Percentiles rank a stretch among this genome's conserved stretches.
phyloP scores from a whole-genome alignment of 1,140 invertebrate species.

The Megalopta genalis region DNA sequence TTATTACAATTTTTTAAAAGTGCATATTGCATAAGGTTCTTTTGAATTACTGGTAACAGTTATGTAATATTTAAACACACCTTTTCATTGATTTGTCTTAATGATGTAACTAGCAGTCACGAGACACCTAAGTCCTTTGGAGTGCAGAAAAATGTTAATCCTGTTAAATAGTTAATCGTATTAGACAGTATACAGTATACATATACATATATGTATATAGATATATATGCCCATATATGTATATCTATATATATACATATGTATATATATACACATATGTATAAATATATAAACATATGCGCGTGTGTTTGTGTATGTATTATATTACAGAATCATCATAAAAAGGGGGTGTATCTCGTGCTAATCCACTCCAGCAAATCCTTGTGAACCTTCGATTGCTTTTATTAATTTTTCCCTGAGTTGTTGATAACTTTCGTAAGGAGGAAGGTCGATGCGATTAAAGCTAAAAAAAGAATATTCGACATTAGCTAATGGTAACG shows the following conservation, averaged over 20 bases:
- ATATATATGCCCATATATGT: conserved; percentile 67
- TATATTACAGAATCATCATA: conserved; percentile 81
- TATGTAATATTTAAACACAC: conserved; percentile 56
- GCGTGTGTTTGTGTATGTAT: conserved; percentile 72
- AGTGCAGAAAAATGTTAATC: conserved; percentile 56
- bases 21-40: conserved; percentile 43
- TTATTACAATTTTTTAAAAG: conserved; percentile 44
- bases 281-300: conserved; percentile 69
- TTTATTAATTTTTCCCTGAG: conserved; percentile 96
- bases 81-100: conserved; percentile 51
- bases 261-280: conserved; percentile 66
- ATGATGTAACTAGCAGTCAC: conserved; percentile 51
- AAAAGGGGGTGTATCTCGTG: conserved; percentile 80
- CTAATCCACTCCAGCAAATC: conserved; percentile 99
- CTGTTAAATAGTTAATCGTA: conserved; percentile 62
- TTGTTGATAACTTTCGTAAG: conserved; percentile 97
- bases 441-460: conserved; percentile 97
- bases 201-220: conserved; percentile 70
- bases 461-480: conserved; percentile 85
- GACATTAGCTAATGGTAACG: no score
- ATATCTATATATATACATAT: conserved; percentile 78
- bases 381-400: conserved; percentile 98
- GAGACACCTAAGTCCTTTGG: conserved; percentile 56
- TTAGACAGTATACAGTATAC: conserved; percentile 59
- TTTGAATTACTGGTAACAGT: conserved; percentile 40